phyloP scores from a whole-genome alignment of 2,797 vertebrate species.

The Mormyrops attenuatus region DNA sequence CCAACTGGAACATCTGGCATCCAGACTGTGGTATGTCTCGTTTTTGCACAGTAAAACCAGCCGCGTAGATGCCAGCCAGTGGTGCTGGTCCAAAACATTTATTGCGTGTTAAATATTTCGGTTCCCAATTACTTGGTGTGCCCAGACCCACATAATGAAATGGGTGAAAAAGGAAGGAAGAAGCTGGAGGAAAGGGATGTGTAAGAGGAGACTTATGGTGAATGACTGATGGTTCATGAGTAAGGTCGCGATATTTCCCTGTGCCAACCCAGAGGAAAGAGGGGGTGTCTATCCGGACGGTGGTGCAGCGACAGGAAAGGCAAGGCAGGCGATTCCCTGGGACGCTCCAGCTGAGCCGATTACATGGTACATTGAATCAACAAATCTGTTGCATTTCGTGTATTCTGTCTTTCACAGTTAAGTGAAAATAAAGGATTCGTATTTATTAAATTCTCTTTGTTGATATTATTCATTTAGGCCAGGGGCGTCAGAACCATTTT shows the following conservation, averaged over 20 bases:
- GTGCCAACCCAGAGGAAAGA: not conserved
- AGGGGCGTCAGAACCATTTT: no score
- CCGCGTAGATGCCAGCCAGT: not conserved
- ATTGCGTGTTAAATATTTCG: not conserved
- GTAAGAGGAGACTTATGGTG: not conserved
- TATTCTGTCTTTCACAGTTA: not conserved
- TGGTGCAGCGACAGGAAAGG: not conserved
- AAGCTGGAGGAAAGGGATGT: not conserved
- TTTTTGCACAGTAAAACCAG: not conserved
- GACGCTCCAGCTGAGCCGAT: not conserved
- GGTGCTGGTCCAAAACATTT: not conserved
- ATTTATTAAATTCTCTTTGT: not conserved
- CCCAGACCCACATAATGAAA: not conserved
- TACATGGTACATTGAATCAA: not conserved
- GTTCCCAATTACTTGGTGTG: not conserved
- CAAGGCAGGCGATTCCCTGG: not conserved
- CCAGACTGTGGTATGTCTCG: not conserved
- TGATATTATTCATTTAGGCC: not conserved
- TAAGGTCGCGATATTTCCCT: not conserved
- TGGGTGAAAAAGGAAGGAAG: not conserved
- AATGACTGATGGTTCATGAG: not conserved
- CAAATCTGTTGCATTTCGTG: not conserved
- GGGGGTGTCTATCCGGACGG: not conserved
- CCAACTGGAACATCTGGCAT: not conserved
- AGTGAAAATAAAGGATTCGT: not conserved